Percentiles rank a stretch among this genome's conserved stretches.
phyloP scores from a whole-genome alignment of 2,797 vertebrate genomes.

The Telmatherina bonti region DNA sequence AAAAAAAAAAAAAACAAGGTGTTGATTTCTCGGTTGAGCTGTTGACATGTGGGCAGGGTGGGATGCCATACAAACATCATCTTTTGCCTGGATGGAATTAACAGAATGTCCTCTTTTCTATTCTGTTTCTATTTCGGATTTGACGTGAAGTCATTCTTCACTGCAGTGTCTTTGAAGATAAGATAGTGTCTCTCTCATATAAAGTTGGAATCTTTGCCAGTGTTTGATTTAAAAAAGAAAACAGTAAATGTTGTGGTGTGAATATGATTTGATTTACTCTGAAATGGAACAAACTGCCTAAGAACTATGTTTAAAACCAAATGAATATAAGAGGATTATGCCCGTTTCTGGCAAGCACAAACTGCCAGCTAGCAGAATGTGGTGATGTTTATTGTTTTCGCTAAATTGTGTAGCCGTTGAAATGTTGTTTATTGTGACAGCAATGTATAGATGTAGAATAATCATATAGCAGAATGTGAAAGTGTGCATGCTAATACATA shows the following conservation, averaged over 20 bases:
- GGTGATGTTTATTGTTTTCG: not conserved
- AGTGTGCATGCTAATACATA: constrained; percentile 2
- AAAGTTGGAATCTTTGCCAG: not conserved
- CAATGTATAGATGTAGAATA: not conserved
- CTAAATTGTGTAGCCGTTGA: not conserved
- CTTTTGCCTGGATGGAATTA: not conserved
- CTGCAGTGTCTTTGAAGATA: constrained; percentile 5
- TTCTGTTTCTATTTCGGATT: constrained; percentile 7
- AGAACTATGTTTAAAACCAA: not conserved
- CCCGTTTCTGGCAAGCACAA: not conserved
- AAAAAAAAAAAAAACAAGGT: not conserved
- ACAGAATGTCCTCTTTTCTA: not conserved
- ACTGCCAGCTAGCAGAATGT: not conserved
- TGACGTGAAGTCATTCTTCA: not conserved
- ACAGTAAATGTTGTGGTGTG: not conserved
- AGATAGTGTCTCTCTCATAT: not conserved
- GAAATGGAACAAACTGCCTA: not conserved
- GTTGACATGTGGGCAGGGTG: not conserved
- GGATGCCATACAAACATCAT: not conserved
- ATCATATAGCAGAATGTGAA: not conserved
- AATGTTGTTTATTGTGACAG: not conserved
- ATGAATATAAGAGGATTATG: not conserved
- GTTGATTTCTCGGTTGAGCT: not conserved
- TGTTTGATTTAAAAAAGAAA: constrained; percentile 15
- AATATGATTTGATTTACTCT: not conserved